These are phyloP conservation scores for Branchellion lobata DNA, from an alignment of 2,888 invertebrate species.

Conservation along the genomic window DNA sequence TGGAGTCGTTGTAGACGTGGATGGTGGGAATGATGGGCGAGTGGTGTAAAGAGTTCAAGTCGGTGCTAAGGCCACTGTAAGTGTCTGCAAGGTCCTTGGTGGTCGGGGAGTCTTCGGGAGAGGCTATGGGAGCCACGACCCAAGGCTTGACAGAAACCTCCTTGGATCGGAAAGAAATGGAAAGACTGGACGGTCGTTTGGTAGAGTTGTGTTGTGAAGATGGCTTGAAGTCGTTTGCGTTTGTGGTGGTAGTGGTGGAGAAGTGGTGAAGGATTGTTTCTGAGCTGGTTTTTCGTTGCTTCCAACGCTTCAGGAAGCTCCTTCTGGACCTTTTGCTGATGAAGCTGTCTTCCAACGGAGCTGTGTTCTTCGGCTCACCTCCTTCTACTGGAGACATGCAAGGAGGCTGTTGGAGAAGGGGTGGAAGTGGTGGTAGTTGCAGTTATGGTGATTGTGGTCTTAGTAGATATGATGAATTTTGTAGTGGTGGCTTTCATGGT, in stretches of 20 bases:
- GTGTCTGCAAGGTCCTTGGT: slow-evolving; percentile 3
- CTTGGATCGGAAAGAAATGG: slow-evolving; percentile 1
- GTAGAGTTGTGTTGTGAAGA: background rate
- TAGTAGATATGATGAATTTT: background rate
- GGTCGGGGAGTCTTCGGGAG: slow-evolving; percentile 25
- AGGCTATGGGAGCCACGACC: slow-evolving; percentile 38
- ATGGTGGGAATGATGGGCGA: background rate
- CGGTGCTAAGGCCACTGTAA: slow-evolving; percentile 1
- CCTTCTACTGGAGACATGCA: slow-evolving; percentile 33
- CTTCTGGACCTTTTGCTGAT: background rate
- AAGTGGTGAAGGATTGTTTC: background rate
- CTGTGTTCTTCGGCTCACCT: background rate
- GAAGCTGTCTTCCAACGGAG: background rate
- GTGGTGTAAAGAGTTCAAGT: background rate
- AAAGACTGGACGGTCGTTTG: background rate
- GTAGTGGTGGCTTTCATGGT: too few relatives aligned
- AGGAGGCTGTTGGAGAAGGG: slow-evolving; percentile 15
- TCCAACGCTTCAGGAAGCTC: background rate
- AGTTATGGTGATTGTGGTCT: background rate
- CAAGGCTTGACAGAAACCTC: background rate
- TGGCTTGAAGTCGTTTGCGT: background rate
- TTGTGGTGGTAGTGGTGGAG: background rate
- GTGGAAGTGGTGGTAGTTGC: background rate
- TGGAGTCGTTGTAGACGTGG: background rate
- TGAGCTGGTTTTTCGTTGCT: slow-evolving; percentile 2